phyloP scores from a whole-genome alignment of 2,888 invertebrate species.

The Protophormia terraenovae region DNA sequence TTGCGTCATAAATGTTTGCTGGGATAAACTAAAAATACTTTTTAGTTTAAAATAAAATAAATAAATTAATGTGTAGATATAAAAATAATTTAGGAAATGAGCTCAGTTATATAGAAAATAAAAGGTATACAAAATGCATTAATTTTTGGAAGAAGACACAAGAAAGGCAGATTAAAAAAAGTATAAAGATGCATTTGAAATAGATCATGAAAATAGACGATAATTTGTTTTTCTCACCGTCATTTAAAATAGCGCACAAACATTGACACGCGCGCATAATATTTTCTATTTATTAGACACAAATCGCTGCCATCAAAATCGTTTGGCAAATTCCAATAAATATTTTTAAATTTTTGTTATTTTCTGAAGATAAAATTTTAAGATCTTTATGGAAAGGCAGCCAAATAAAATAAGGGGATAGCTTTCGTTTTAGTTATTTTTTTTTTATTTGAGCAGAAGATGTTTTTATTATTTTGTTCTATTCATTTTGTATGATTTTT shows the following conservation, averaged over 20 bases:
- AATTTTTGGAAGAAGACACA: neutral
- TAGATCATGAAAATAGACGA: neutral
- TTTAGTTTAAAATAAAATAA: neutral
- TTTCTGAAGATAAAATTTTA: neutral
- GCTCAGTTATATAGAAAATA: conserved; percentile 6
- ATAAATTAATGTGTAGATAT: neutral
- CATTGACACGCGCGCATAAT: neutral
- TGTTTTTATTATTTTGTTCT: neutral
- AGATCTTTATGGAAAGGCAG: neutral
- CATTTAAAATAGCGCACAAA: neutral
- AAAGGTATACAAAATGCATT: conserved; percentile 4
- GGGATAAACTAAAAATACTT: neutral
- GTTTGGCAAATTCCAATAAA: conserved; percentile 43
- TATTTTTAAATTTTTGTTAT: neutral
- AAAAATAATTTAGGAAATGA: conserved; percentile 37
- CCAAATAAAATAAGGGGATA: conserved; percentile 5
- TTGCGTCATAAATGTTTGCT: neutral
- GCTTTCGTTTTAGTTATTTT: neutral
- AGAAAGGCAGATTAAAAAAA: neutral
- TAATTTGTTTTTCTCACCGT: neutral
- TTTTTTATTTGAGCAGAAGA: conserved; percentile 2
- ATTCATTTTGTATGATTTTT: neutral
- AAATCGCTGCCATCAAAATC: neutral
- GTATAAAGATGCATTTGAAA: neutral
- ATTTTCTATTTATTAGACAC: neutral